A percentile compares a stretch with the other conserved stretches of the same genome.
Evolutionary conservation across 2,113 vertebrate genomes (phyloP).

Genomic region (Eolophus roseicapilla): DNA sequence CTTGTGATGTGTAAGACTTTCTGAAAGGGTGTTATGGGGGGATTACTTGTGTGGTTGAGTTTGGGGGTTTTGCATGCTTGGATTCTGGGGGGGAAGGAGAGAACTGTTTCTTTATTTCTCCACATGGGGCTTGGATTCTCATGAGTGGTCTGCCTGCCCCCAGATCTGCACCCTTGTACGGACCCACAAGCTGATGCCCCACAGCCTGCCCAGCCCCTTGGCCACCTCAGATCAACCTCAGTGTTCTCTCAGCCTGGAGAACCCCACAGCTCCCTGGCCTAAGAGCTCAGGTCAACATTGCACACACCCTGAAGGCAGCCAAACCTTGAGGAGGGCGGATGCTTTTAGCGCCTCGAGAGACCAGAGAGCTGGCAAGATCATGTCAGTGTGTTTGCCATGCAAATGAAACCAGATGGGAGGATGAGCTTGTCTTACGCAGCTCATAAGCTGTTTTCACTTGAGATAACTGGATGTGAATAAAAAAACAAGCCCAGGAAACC

Average conservation of each 20-base stretch:
- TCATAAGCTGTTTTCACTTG: background rate
- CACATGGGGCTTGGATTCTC: background rate
- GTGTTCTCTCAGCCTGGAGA: background rate
- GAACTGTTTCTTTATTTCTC: background rate
- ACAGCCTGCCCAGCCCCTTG: background rate
- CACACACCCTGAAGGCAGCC: background rate
- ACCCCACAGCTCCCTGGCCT: background rate
- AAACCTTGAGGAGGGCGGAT: background rate
- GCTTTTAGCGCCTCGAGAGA: background rate
- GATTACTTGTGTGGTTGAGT: background rate
- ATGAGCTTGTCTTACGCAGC: background rate
- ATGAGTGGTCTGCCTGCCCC: background rate
- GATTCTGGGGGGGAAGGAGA: background rate
- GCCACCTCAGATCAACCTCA: background rate
- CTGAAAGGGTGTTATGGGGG: background rate
- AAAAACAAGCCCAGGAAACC: background rate
- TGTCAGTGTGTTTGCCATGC: background rate
- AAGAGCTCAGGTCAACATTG: background rate
- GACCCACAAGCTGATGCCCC: background rate
- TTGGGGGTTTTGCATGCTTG: background rate
- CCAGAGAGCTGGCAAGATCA: background rate
- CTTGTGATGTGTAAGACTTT: background rate
- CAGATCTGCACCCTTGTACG: fast-evolving
- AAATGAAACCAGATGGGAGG: background rate
- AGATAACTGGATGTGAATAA: background rate